Percentiles rank a stretch among this genome's conserved stretches.
Evolutionary conservation across 2,797 vertebrate species (phyloP).

Genomic region (Anabas testudineus): DNA sequence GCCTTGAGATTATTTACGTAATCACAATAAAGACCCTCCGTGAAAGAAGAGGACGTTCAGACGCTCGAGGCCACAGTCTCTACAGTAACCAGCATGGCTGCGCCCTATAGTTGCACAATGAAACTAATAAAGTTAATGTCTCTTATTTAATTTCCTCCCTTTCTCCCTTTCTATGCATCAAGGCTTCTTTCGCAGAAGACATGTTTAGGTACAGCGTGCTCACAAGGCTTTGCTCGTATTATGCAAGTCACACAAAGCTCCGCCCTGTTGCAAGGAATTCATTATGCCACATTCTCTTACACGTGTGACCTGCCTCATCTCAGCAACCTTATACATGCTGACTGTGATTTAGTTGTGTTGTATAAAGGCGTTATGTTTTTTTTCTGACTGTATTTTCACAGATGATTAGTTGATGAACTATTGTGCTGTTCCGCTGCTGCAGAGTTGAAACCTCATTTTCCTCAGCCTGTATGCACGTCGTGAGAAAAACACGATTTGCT

Average conservation of each 20-base stretch:
- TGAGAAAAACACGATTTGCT: constrained; percentile 35
- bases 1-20: constrained; percentile 5
- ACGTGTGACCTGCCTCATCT: constrained; percentile 1
- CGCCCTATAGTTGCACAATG: neutral
- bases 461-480: neutral
- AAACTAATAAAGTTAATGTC: too few relatives aligned
- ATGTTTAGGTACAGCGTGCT: neutral
- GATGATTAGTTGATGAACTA: neutral
- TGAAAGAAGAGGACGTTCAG: neutral
- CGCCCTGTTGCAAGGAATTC: constrained; percentile 7
- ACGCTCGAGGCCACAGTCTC: constrained; percentile 7
- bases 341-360: constrained; percentile 11
- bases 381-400: neutral
- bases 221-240: neutral
- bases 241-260: constrained; percentile 1
- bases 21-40: neutral
- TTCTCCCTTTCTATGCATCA: neutral
- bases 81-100: neutral
- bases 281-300: constrained; percentile 10
- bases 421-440: neutral
- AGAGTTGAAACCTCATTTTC: neutral
- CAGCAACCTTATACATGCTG: constrained; percentile 14
- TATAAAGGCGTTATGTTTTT: too few relatives aligned
- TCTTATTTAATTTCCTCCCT: too few relatives aligned
- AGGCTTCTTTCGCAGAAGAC: constrained; percentile 1